Evolutionary conservation across 2,797 vertebrate genomes (phyloP).

Genomic region (Phalloptychus januarius): DNA sequence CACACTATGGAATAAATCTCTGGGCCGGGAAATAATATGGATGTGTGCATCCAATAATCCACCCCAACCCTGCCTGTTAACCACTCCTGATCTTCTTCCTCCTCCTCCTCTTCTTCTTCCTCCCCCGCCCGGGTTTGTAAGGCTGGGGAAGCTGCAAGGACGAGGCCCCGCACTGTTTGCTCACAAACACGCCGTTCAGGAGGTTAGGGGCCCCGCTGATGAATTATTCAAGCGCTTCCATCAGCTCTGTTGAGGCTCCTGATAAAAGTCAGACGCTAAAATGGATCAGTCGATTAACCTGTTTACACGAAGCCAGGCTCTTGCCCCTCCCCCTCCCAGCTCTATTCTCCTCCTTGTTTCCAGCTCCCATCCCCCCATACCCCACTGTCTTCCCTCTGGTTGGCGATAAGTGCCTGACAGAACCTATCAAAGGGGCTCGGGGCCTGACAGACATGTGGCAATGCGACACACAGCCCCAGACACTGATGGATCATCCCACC

Average conservation of each 20-base stretch:
- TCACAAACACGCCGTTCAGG: conserved; percentile 80
- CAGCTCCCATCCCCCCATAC: conserved; percentile 42
- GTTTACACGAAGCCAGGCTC: conserved; percentile 88
- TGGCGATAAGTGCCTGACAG: conserved; percentile 85
- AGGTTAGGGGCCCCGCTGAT: conserved; percentile 86
- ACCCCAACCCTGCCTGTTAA: conserved; percentile 75
- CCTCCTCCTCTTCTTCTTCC: conserved; percentile 38
- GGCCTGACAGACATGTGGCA: conserved; percentile 79
- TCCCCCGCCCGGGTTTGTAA: conserved; percentile 20
- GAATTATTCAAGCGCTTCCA: conserved; percentile 92
- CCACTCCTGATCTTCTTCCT: conserved; percentile 63
- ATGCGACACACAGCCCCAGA: conserved; percentile 69
- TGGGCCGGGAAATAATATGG: conserved; percentile 78
- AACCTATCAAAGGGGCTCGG: conserved; percentile 75
- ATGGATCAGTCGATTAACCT: conserved; percentile 95
- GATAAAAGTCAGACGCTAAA: conserved; percentile 93
- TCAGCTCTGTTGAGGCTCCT: conserved; percentile 87
- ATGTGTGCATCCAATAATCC: conserved; percentile 79
- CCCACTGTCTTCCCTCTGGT: conserved; percentile 49
- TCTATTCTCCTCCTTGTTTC: conserved; percentile 46
- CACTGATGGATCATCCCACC: conserved; percentile 78
- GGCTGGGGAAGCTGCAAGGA: conserved; percentile 55
- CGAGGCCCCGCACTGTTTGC: conserved; percentile 79
- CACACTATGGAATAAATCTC: conserved; percentile 77
- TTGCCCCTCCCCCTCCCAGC: conserved; percentile 62